These are phyloP conservation scores for Butastur rufipennis DNA, from an alignment of 2,113 vertebrate species.

Conservation along the genomic window DNA sequence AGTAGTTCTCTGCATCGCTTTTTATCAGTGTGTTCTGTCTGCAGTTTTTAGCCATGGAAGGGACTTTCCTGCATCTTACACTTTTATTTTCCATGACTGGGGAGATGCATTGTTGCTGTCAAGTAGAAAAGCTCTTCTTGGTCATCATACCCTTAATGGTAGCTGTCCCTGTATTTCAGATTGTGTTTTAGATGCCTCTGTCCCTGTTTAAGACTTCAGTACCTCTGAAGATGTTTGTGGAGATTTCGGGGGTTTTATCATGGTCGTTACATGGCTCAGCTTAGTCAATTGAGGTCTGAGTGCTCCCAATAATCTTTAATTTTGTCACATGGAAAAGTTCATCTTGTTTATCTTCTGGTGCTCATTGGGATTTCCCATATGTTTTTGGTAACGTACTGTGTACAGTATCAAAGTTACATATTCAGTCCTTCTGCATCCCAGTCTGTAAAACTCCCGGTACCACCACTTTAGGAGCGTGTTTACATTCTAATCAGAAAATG, in stretches of 20 bases:
- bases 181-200: neutral
- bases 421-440: neutral
- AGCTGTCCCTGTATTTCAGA: neutral
- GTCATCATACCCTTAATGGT: neutral
- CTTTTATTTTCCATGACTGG: neutral
- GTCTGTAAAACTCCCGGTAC: neutral
- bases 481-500: neutral
- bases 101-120: neutral
- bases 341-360: neutral
- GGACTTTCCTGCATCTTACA: neutral
- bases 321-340: neutral
- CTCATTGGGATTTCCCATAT: neutral
- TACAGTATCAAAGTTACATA: neutral
- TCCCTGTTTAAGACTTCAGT: neutral
- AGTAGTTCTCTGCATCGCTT: neutral
- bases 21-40: neutral
- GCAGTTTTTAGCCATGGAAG: neutral
- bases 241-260: accelerated
- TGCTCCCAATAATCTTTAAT: neutral
- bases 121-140: neutral
- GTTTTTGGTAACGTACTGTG: neutral
- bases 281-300: neutral
- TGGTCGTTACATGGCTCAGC: neutral
- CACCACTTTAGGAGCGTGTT: neutral
- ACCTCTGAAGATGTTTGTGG: neutral